Conservation (phyloP, 1,140 invertebrate genomes). For the Diabrotica virgifera region DNA sequence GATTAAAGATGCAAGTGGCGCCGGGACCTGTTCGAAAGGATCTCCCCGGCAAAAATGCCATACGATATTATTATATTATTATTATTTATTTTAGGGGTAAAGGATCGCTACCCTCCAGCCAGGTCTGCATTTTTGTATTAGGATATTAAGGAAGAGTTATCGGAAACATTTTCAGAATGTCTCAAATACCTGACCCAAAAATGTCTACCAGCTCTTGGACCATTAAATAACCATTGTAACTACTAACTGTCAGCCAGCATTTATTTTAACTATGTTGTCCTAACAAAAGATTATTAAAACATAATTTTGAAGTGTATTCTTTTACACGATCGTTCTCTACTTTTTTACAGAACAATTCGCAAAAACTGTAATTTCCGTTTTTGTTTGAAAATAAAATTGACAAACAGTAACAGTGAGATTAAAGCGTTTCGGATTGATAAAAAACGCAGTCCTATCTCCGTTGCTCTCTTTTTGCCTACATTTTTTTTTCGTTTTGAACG, state of each 20-base stretch:
- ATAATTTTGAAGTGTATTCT: not conserved
- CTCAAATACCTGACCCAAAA: too few relatives aligned
- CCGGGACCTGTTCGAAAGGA: too few relatives aligned
- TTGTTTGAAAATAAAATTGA: conserved; percentile 6
- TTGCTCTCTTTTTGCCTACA: not conserved
- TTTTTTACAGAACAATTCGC: not conserved
- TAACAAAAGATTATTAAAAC: not conserved
- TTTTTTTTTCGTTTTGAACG: conserved; percentile 29
- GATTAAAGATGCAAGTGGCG: too few relatives aligned
- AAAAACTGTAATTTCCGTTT: not conserved
- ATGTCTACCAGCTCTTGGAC: too few relatives aligned
- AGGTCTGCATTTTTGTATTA: too few relatives aligned
- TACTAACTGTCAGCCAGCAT: not conserved
- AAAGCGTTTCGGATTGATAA: conserved; percentile 26
- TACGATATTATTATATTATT: too few relatives aligned
- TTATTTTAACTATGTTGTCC: not conserved
- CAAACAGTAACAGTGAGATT: conserved; percentile 19
- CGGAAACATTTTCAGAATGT: too few relatives aligned
- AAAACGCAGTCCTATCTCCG: conserved; percentile 16
- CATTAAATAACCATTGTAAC: not conserved
- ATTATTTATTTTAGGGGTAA: too few relatives aligned
- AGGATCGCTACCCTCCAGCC: too few relatives aligned
- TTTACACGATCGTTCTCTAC: not conserved
- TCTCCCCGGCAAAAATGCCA: too few relatives aligned
- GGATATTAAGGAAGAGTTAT: too few relatives aligned